Percentiles rank a stretch among this genome's conserved stretches.
These are phyloP conservation scores for Saguinus imperator DNA, from an alignment of 2,113 vertebrate species.

Conservation along the genomic window DNA sequence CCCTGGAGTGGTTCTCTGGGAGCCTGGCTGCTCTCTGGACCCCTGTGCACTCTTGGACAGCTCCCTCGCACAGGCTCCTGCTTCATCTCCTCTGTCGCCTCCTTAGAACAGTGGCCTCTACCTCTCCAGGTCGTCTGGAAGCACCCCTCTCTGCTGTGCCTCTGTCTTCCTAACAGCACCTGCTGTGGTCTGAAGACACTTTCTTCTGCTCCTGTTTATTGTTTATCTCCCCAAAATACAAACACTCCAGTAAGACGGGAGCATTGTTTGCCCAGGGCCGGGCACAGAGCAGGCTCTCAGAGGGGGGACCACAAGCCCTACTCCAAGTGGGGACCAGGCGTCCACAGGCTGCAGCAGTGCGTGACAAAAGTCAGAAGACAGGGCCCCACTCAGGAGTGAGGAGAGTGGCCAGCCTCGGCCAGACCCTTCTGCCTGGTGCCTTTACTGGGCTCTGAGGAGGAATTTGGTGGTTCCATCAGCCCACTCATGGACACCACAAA, in stretches of 20 bases:
- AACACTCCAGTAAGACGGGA: rapidly evolving
- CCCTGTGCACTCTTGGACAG: neutral
- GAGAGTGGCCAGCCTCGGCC: rapidly evolving
- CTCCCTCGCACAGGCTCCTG: neutral
- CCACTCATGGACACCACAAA: neutral
- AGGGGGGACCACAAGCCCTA: neutral
- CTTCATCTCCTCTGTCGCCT: neutral
- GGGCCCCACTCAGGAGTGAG: no score
- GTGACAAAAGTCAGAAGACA: neutral
- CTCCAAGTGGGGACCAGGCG: neutral
- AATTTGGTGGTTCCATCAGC: neutral
- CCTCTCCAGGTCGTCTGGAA: neutral
- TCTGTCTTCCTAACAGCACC: neutral
- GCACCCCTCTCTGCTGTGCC: neutral
- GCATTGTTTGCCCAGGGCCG: neutral
- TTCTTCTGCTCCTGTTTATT: neutral
- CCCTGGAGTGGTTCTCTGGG: no score
- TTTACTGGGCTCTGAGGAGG: neutral
- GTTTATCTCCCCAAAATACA: neutral
- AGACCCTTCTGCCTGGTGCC: neutral
- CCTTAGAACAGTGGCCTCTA: no score
- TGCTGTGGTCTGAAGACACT: rapidly evolving
- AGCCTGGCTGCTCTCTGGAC: no score
- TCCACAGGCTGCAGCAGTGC: neutral
- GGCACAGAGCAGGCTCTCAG: neutral